Base-by-base conservation (phyloP, 1,140 invertebrate species). In the Rhynchophorus ferrugineus region DNA sequence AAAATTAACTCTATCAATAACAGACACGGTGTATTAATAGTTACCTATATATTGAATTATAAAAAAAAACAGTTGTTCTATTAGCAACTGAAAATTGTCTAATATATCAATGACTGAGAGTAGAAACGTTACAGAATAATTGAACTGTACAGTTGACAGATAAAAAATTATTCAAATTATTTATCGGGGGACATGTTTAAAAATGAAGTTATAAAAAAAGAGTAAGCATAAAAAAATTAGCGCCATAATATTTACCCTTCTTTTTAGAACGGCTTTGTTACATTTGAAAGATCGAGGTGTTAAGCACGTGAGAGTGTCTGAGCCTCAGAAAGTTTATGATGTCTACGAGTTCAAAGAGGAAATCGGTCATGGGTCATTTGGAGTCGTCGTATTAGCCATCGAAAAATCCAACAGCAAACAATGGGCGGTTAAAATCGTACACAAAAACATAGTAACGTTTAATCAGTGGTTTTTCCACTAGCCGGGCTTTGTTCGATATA, bases 341-440 rank as follows among this genome's bases (percentile, higher is more conserved):
- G 45, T 52, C 18, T 72, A 68, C 52, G 43, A 58, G 9, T 63
- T 69, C 45, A 67, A 64, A 35, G 54, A 65, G 52, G 54, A 66
- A 54, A 56, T 79, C 7, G 77, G 77, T 2, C 69, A 75, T 54
- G 77, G 77, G 17, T 69, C 68, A 46, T 79, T 77, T 59, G 77
- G 76, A 5, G 71, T 71, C 45, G 77, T 79, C 5, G 65, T 72
- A 44, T 53, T 68, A 48, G 73, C 73, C 1, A 62, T 54, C 20
- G 69, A 76, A 48, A 72, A 63, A 46, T 51, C 58, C 6, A 72
- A 65, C 3, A 61, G 60, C 2, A 57, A 63, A 41, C 53, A 61
- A 22, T 77, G 73, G 71, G 77, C 76, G 3, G 75, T 78, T 51
- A 79, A 79, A 68, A 69, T 71, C 19, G 68, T 79, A 19, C 69